phyloP scores from a whole-genome alignment of 2,113 vertebrate species.

The Menidia beryllina region DNA sequence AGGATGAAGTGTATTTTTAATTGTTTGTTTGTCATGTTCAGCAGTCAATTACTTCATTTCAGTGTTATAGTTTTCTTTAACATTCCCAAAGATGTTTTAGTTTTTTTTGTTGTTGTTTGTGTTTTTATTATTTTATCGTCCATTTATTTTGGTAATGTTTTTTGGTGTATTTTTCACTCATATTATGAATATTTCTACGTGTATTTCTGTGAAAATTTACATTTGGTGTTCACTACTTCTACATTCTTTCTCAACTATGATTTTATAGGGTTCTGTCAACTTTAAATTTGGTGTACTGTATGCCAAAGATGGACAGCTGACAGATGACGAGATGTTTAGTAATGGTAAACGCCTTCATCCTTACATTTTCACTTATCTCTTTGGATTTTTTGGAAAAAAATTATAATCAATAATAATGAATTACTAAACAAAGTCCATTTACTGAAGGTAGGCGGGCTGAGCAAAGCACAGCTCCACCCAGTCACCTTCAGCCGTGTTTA shows the following conservation, averaged over 20 bases:
- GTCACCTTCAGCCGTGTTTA: not conserved
- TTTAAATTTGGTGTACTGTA: constrained; percentile 99
- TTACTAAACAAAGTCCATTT: no score
- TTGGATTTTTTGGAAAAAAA: not conserved
- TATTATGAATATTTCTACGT: not conserved
- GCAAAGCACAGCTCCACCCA: not conserved
- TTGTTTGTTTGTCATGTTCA: not conserved
- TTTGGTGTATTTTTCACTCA: not conserved
- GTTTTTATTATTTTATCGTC: not conserved
- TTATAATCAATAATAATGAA: no score
- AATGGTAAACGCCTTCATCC: constrained; percentile 85
- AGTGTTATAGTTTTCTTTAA: not conserved
- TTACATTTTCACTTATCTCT: not conserved
- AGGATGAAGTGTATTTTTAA: not conserved
- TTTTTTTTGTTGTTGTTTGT: no score
- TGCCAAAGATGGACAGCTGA: constrained; percentile 97
- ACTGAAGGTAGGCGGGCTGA: not conserved
- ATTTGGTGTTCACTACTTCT: not conserved
- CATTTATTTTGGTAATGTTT: no score
- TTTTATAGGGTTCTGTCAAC: constrained; percentile 94
- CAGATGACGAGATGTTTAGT: constrained; percentile 99
- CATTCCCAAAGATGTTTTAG: not conserved
- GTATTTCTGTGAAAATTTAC: not conserved
- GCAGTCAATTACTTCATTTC: no score
- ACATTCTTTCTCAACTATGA: not conserved